phyloP scores from a whole-genome alignment of 2,888 invertebrate species.

The Pardosa pseudoannulata region DNA sequence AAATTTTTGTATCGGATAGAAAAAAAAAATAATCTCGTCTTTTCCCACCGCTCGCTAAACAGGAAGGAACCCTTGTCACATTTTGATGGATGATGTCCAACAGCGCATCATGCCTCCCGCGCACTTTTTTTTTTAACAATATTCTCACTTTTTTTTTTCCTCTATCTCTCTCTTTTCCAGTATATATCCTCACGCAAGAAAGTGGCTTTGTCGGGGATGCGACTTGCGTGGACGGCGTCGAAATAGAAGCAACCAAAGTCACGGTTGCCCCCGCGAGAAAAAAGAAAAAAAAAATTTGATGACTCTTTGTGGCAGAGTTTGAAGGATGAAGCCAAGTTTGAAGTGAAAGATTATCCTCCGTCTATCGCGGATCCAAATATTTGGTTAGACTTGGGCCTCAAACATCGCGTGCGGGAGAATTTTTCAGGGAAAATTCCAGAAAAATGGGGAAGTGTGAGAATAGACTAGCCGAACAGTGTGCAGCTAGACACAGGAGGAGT shows the following conservation, averaged over 20 bases:
- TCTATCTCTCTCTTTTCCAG: not conserved
- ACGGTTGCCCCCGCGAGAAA: not conserved
- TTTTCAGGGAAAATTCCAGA: no score
- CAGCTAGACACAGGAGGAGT: not conserved
- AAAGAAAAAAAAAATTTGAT: not conserved
- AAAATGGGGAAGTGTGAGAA: not conserved
- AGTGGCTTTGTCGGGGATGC: conserved; percentile 22
- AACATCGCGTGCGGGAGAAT: not conserved
- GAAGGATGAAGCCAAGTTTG: conserved; percentile 36
- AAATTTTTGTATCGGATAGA: not conserved
- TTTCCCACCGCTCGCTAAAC: not conserved
- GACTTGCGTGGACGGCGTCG: conserved; percentile 23
- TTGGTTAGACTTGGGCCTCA: conserved; percentile 16
- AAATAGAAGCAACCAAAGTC: not conserved
- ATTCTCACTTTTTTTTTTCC: conserved; percentile 8
- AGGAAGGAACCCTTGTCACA: conserved; percentile 33
- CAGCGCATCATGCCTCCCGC: conserved; percentile 31
- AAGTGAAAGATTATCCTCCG: conserved; percentile 34
- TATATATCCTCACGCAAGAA: conserved; percentile 11
- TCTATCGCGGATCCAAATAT: conserved; percentile 39
- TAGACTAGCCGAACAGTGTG: not conserved
- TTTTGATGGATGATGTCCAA: conserved; percentile 51
- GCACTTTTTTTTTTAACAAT: not conserved
- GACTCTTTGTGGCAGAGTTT: conserved; percentile 24
- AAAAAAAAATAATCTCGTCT: not conserved